Base-by-base conservation (phyloP, 2,113 vertebrate species). In the Abramis brama region DNA sequence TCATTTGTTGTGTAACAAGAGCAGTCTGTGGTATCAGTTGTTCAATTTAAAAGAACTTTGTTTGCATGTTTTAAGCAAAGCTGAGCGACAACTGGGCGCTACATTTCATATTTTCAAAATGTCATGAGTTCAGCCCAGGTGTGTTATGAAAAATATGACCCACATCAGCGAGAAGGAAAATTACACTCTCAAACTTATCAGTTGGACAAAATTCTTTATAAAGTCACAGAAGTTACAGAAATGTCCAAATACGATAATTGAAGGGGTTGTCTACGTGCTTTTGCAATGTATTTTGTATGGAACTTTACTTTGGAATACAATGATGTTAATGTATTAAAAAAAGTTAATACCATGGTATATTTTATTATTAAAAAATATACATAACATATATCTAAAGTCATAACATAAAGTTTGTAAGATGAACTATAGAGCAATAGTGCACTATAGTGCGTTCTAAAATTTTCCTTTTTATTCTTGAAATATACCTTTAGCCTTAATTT, bases 51-150 rank as follows among this genome's bases (percentile, higher is more conserved):
- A 66, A 15, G 4, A 62, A 80, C 27, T 39, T 17, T 80, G 39
- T 64, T 81, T 81, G 79, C 59, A 64, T 64, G 59, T 47, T 81
- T 81, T 66, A 81, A 45, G 59, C 59, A 80, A 80, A 80, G 60
- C 30, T 43, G 77, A 73, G 43, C 3, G 73, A 50, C 73, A 75
- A 75, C 43, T 27, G n/a, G 36, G n/a, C 2, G 3, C 55, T 79
- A 11, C 77, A 36, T 60, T 79, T 39, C 7, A 21, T 80, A 30
- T 64, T 15, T n/a, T 64, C 9, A 60, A 23, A 25, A 59, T 55
- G 60, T 79, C 55, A 79, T 39, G 36, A 62, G 77, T 79, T 78
- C 76, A 78, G 21, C 30, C 19, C 52, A 36, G 76, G 33, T 39
- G 76, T 57, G 55, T 55, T 39, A 39, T 59, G 76, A 33, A 36